phyloP scores from a whole-genome alignment of 2,113 vertebrate genomes.

The Lynx canadensis region DNA sequence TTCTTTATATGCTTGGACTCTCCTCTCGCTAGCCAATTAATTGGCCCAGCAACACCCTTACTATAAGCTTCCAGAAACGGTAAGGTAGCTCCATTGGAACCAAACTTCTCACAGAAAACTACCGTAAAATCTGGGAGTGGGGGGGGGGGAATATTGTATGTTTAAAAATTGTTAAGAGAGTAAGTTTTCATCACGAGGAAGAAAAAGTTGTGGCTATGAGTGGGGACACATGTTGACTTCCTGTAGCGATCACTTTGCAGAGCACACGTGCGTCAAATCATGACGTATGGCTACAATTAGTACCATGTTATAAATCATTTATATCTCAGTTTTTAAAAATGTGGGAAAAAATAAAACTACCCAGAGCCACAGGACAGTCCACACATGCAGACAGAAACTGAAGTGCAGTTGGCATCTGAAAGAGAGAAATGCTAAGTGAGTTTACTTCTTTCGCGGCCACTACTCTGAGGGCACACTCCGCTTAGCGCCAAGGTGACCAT shows the following conservation, averaged over 20 bases:
- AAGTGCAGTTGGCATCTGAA: neutral
- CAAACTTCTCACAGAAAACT: neutral
- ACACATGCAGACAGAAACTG: neutral
- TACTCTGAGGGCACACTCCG: neutral
- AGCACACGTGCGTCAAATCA: neutral
- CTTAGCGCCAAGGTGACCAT: neutral
- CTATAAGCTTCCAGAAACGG: neutral
- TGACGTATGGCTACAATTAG: neutral
- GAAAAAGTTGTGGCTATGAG: neutral
- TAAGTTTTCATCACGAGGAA: neutral
- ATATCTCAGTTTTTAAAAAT: neutral
- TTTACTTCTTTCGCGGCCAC: neutral
- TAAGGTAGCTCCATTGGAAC: neutral
- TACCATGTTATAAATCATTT: neutral
- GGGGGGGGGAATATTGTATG: too few relatives aligned
- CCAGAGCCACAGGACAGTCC: neutral
- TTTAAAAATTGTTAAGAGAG: neutral
- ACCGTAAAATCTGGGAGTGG: neutral
- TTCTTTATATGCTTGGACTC: neutral
- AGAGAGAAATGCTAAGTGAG: neutral
- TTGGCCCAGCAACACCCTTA: neutral
- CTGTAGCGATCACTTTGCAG: neutral
- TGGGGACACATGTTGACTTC: neutral
- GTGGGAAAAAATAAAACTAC: neutral
- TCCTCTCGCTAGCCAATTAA: neutral